Percentiles rank a stretch among this genome's conserved stretches.
Evolutionary conservation across 2,888 invertebrate species (phyloP).

Genomic region (Plagodis dolabraria): DNA sequence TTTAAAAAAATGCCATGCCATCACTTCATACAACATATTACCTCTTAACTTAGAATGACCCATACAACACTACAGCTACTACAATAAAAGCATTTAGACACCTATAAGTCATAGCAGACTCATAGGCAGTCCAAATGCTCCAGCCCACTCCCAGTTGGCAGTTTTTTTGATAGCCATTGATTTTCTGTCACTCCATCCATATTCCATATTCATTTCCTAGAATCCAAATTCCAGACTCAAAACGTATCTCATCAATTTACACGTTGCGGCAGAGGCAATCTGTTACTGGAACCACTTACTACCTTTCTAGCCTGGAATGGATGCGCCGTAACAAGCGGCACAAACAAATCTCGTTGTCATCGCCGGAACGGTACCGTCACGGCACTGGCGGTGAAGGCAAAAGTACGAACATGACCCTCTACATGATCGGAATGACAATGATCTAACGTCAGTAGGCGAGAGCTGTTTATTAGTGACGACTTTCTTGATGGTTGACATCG

Average conservation of each 20-base stretch:
- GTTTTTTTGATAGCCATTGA: too few relatives aligned
- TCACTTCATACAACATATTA: too few relatives aligned
- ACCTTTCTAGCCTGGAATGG: conserved; percentile 39
- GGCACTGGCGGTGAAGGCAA: conserved; percentile 18
- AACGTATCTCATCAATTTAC: conserved; percentile 22
- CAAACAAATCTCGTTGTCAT: conserved; percentile 41
- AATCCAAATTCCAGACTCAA: conserved; percentile 8
- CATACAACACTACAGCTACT: too few relatives aligned
- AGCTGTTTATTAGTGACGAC: too few relatives aligned
- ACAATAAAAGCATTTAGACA: too few relatives aligned
- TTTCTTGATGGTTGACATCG: too few relatives aligned
- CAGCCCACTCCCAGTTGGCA: too few relatives aligned
- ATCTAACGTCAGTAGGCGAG: conserved; percentile 2
- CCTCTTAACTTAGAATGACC: too few relatives aligned
- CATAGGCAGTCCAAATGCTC: too few relatives aligned
- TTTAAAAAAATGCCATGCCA: too few relatives aligned
- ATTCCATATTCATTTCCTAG: background rate
- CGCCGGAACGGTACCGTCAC: conserved; percentile 25
- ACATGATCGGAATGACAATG: conserved; percentile 44
- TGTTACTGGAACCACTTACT: conserved; percentile 35
- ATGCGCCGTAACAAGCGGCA: conserved; percentile 39
- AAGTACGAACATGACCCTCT: conserved; percentile 27
- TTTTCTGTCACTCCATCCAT: background rate
- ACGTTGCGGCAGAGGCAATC: conserved; percentile 30
- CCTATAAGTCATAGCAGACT: too few relatives aligned